These are phyloP conservation scores for Torymus tubicola DNA, from an alignment of 2,888 invertebrate species.

Conservation along the genomic window DNA sequence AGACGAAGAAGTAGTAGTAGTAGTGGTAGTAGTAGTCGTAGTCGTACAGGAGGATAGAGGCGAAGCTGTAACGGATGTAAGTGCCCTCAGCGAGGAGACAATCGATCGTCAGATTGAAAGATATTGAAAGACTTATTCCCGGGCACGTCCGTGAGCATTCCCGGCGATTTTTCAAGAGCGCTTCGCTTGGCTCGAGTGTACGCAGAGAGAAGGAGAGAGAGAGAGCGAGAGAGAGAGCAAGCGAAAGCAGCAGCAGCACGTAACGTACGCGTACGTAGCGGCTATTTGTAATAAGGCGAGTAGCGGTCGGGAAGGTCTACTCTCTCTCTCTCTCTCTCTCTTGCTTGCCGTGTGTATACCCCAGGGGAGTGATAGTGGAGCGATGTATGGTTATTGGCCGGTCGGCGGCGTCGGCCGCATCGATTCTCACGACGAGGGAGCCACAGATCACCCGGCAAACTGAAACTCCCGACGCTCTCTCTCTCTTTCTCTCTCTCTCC, in stretches of 20 bases:
- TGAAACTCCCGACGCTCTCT: slow-evolving; percentile 69
- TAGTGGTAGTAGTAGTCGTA: no score
- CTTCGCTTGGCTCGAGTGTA: neutral
- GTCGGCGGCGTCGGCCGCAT: slow-evolving; percentile 73
- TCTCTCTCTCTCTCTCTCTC: neutral
- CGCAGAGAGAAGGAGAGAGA: slow-evolving; percentile 4
- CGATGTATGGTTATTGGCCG: slow-evolving; percentile 76
- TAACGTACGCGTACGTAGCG: slow-evolving; percentile 46
- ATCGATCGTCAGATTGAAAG: slow-evolving; percentile 51
- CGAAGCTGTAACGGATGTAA: slow-evolving; percentile 31
- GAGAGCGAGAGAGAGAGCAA: slow-evolving; percentile 6
- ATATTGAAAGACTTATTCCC: slow-evolving; percentile 53
- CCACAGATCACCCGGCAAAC: slow-evolving; percentile 75
- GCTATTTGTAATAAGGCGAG: slow-evolving; percentile 70
- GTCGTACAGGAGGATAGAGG: no score
- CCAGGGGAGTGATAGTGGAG: slow-evolving; percentile 72
- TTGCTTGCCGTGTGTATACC: slow-evolving; percentile 60
- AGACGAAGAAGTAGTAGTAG: no score
- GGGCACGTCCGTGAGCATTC: slow-evolving; percentile 26
- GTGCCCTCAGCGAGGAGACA: slow-evolving; percentile 37
- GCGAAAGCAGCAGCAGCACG: neutral
- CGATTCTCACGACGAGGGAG: slow-evolving; percentile 76
- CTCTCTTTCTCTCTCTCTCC: slow-evolving; percentile 47
- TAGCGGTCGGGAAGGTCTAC: slow-evolving; percentile 14
- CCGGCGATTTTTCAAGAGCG: slow-evolving; percentile 45